Base-by-base conservation (phyloP, 2,888 invertebrate species). In the Macrosiphum euphorbiae region DNA sequence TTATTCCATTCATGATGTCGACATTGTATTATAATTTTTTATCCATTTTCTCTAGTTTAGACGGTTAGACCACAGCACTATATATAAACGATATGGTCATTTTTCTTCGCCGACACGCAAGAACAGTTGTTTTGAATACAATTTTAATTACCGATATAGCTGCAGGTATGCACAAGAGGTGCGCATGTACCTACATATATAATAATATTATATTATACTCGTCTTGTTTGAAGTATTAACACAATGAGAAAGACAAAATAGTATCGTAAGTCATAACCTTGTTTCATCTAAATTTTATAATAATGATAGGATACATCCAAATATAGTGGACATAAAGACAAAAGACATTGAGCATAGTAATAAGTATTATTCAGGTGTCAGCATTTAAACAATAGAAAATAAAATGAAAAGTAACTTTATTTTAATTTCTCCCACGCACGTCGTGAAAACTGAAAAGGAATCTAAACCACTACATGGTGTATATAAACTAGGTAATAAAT, bases 1-100 rank as follows among this genome's bases (percentile, higher is more conserved):
- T 87, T 90, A 58, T 92, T 94, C 87, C 90, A 90, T 94, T 94
- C 94, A 90, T 90, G 90, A 87, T 94, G 85, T 90, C 90, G 94
- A 86, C 90, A 90, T 90, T 90, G 90, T 90, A 94, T 90, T 94
- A 41, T 90, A 61, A 90, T 94, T 86, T 90, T 94, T 50, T 78
- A 78, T 44, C n/a, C 92, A 86, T 87, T 86, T 47, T 61, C 78
- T 91, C 52, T 91, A 92, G 87, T 61, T 92, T 78, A 44, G 13
- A 88, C 16, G 7, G 7, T 52, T 24, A n/a, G 35, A 88, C 52
- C 35, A 35, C 88, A 55, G 24, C 35, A 55, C 35, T 50, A 87
- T 50, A 87, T 50, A 50, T 26, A 50, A 52, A 8, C 10, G 44
- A 50, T 87, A 67, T 35, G 50, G 44, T 87, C 26, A 61, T 92